phyloP scores from a whole-genome alignment of 2,113 vertebrate species.

The Phoxinus phoxinus region DNA sequence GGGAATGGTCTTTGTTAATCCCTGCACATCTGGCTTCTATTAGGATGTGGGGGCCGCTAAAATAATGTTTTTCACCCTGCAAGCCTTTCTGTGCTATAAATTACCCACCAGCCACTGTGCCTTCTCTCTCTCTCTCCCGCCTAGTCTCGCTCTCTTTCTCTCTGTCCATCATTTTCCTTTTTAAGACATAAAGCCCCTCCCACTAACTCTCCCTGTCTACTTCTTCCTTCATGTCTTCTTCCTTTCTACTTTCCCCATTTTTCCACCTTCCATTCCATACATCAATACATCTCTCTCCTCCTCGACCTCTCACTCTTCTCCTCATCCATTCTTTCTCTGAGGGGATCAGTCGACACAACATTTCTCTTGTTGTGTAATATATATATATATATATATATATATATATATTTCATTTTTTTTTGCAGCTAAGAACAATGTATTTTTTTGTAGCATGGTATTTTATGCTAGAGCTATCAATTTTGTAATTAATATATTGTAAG shows the following conservation, averaged over 20 bases:
- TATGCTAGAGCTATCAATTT: background rate
- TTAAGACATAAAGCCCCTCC: constrained; percentile 62
- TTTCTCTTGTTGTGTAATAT: background rate
- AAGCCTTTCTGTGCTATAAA: constrained; percentile 84
- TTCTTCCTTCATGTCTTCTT: constrained; percentile 48
- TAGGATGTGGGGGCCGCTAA: constrained; percentile 80
- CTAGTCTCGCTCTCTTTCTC: constrained; percentile 62
- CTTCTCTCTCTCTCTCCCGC: constrained; percentile 64
- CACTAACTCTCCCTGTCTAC: background rate
- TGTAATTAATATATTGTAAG: background rate
- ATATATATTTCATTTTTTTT: background rate
- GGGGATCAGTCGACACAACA: background rate
- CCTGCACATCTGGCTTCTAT: constrained; percentile 83
- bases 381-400: background rate
- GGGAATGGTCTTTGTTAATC: constrained; percentile 77
- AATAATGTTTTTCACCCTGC: constrained; percentile 88
- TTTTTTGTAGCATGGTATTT: background rate
- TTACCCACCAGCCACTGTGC: constrained; percentile 81
- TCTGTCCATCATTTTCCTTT: constrained; percentile 67
- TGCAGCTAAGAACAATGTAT: background rate
- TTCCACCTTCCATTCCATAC: constrained; percentile 50
- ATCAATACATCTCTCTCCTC: constrained; percentile 26
- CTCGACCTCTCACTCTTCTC: constrained; percentile 8
- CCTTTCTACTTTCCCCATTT: constrained; percentile 27
- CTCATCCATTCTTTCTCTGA: constrained; percentile 22